Percentiles rank a stretch among this genome's conserved stretches.
Conservation (phyloP, 2,797 vertebrate genomes). For the Dendrocincla tyrannina region DNA sequence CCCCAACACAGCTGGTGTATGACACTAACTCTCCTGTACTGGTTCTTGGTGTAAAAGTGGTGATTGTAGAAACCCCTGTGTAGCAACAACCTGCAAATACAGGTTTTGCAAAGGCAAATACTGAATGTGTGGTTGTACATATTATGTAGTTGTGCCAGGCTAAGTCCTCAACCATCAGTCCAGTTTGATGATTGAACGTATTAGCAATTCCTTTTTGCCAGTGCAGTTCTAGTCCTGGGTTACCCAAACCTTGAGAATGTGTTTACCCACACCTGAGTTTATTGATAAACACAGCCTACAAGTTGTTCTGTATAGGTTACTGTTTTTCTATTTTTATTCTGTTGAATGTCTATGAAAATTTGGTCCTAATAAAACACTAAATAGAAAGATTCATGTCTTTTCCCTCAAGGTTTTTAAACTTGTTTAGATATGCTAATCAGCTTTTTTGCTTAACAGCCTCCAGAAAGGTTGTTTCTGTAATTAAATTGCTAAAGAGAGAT, state of each 20-base stretch:
- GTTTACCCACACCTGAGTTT: neutral
- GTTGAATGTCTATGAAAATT: neutral
- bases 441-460: neutral
- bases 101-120: neutral
- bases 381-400: neutral
- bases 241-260: neutral
- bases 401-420: neutral
- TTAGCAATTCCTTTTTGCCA: neutral
- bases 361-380: neutral
- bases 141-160: neutral
- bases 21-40: neutral
- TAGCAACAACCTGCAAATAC: neutral
- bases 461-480: constrained; percentile 42
- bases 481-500: constrained; percentile 29
- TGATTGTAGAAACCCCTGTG: neutral
- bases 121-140: neutral
- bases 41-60: neutral
- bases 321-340: neutral
- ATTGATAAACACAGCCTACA: neutral
- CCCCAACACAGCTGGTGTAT: neutral
- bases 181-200: neutral
- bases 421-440: constrained; percentile 36
- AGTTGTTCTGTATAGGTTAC: neutral
- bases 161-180: neutral
- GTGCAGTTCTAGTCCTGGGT: neutral